These are phyloP conservation scores for Dyspetes luteomarginatus DNA, from an alignment of 2,888 invertebrate species.

Conservation along the genomic window DNA sequence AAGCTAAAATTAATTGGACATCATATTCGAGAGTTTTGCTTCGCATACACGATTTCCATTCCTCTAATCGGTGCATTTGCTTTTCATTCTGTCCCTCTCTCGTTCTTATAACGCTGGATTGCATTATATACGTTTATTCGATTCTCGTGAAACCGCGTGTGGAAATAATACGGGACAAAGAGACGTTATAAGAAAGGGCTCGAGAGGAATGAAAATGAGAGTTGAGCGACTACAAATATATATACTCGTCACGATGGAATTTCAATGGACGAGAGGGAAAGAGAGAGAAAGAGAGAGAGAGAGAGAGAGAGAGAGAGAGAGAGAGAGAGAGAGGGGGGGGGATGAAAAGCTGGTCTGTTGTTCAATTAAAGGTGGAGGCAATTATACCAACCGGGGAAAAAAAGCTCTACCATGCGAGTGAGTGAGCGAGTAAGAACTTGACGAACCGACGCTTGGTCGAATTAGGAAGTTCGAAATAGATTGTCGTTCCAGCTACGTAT, in stretches of 20 bases:
- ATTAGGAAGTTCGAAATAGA: not conserved
- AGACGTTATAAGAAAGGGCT: conserved; percentile 26
- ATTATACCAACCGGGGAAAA: conserved; percentile 67
- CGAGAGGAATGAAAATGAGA: conserved; percentile 23
- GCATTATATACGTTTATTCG: conserved; percentile 24
- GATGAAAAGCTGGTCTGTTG: conserved; percentile 40
- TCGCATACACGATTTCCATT: conserved; percentile 10
- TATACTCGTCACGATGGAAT: conserved; percentile 35
- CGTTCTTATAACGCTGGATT: conserved; percentile 25
- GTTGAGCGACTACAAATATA: conserved; percentile 52
- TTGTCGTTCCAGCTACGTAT: conserved; percentile 12
- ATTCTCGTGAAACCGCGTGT: conserved; percentile 22
- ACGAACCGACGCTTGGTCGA: not conserved
- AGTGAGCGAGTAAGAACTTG: not conserved
- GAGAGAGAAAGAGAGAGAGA: not conserved
- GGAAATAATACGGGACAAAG: conserved; percentile 2
- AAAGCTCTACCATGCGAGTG: not conserved
- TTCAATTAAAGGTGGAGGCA: conserved; percentile 71
- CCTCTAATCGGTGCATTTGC: conserved; percentile 16
- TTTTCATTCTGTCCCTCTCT: not conserved
- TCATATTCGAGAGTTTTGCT: conserved; percentile 42
- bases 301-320: conserved; percentile 10
- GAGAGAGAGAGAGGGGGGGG: conserved; percentile 15
- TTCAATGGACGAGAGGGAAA: conserved; percentile 47
- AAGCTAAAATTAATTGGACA: conserved; percentile 59